Evolutionary conservation across 1,140 invertebrate species (phyloP).

Genomic region (Delia radicum): DNA sequence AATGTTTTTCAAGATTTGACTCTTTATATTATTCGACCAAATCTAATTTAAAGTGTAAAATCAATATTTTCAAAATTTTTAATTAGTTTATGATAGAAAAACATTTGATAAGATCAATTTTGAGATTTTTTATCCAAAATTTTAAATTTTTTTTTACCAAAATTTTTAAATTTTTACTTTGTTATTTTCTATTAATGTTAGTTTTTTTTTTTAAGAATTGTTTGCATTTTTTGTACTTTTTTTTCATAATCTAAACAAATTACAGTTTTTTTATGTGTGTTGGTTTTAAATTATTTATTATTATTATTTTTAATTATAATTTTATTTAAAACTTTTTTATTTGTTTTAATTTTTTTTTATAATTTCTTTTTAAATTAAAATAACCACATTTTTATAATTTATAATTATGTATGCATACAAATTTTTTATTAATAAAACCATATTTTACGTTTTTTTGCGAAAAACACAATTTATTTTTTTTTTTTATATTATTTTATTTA

Average conservation of each 20-base stretch:
- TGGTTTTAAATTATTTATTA: background rate
- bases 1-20: too few species aligned
- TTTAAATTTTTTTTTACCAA: too few species aligned
- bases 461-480: background rate
- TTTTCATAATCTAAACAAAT: background rate
- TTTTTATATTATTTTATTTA: background rate
- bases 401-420: background rate
- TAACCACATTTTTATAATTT: background rate
- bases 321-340: background rate
- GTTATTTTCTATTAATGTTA: too few species aligned
- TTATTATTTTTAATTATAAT: conserved; percentile 4
- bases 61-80: too few species aligned
- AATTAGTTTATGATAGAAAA: too few species aligned
- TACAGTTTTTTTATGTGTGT: background rate
- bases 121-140: too few species aligned
- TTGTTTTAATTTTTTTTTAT: conserved; percentile 6
- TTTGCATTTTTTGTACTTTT: background rate
- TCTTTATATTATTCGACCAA: too few species aligned
- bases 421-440: conserved; percentile 19
- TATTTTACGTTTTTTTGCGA: background rate
- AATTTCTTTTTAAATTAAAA: too few species aligned
- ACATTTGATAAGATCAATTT: too few species aligned
- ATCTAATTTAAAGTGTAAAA: too few species aligned
- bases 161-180: too few species aligned
- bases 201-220: background rate